phyloP scores from a whole-genome alignment of 2,113 vertebrate genomes.

The Sphaerodactylus townsendi region DNA sequence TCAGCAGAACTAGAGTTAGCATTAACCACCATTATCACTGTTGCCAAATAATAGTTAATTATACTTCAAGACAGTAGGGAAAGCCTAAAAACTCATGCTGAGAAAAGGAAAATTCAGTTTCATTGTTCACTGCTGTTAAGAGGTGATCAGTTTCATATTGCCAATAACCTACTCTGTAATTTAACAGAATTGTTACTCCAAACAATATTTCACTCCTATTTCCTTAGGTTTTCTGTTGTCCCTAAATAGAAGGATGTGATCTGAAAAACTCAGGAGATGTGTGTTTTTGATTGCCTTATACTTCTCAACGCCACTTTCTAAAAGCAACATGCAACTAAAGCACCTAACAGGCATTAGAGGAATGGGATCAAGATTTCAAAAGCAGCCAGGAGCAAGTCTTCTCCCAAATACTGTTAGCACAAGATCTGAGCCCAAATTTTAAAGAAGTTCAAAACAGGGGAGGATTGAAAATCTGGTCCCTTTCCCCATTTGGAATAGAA shows the following conservation, averaged over 20 bases:
- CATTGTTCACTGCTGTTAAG: background rate
- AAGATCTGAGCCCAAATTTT: background rate
- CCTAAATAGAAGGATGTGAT: background rate
- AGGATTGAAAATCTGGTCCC: background rate
- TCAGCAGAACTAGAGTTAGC: background rate
- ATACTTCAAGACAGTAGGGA: background rate
- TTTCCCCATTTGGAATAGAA: background rate
- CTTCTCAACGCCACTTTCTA: fast-evolving
- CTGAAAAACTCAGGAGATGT: background rate
- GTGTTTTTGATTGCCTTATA: background rate
- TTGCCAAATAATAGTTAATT: background rate
- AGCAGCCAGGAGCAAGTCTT: background rate
- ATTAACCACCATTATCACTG: background rate
- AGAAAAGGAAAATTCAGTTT: background rate
- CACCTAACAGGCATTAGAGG: background rate
- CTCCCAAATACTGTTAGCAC: background rate
- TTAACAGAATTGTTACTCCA: fast-evolving
- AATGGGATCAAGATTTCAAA: background rate
- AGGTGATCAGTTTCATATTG: background rate
- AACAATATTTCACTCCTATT: background rate
- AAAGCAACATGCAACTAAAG: fast-evolving
- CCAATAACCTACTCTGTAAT: no score
- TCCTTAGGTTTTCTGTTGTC: no score
- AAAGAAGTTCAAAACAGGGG: background rate
- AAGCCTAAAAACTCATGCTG: background rate